A percentile compares a stretch with the other conserved stretches of the same genome.
Evolutionary conservation across 1,140 invertebrate species (phyloP).

Genomic region (Drosophila takahashii): DNA sequence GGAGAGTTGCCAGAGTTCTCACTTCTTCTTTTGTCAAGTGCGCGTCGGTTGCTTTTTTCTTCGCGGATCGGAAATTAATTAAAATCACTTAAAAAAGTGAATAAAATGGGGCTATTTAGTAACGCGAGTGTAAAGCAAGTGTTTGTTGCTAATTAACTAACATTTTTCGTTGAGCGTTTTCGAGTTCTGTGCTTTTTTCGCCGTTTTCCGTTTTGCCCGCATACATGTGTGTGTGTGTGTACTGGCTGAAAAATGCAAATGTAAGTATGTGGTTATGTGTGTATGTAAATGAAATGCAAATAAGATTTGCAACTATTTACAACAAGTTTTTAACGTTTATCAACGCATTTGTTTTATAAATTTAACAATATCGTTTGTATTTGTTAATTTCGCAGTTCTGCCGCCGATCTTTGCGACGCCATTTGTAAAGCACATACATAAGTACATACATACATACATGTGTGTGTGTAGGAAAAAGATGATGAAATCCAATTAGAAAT

Average conservation of each 20-base stretch:
- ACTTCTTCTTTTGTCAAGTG: too few relatives aligned
- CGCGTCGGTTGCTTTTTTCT: not conserved
- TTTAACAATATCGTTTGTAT: too few relatives aligned
- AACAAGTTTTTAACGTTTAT: not conserved
- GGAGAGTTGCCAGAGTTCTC: too few relatives aligned
- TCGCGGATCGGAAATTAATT: not conserved
- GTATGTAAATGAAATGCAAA: constrained; percentile 56
- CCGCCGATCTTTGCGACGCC: too few relatives aligned
- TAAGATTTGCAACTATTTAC: constrained; percentile 73
- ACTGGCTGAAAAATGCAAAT: constrained; percentile 72
- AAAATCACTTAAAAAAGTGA: not conserved
- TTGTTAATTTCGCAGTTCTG: too few relatives aligned
- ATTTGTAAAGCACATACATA: too few relatives aligned
- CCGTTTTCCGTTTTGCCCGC: not conserved
- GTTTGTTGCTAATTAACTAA: not conserved
- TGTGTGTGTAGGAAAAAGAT: too few relatives aligned
- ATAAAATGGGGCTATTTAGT: not conserved
- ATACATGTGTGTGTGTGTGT: not conserved
- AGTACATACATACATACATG: too few relatives aligned
- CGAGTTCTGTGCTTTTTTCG: not conserved
- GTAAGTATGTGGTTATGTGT: constrained; percentile 39
- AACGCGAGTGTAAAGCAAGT: not conserved
- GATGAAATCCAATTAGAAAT: too few relatives aligned
- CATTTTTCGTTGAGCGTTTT: constrained; percentile 2
- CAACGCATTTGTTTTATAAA: not conserved